Conservation (phyloP, 2,888 invertebrate genomes). For the Leptopterna dolabrata region DNA sequence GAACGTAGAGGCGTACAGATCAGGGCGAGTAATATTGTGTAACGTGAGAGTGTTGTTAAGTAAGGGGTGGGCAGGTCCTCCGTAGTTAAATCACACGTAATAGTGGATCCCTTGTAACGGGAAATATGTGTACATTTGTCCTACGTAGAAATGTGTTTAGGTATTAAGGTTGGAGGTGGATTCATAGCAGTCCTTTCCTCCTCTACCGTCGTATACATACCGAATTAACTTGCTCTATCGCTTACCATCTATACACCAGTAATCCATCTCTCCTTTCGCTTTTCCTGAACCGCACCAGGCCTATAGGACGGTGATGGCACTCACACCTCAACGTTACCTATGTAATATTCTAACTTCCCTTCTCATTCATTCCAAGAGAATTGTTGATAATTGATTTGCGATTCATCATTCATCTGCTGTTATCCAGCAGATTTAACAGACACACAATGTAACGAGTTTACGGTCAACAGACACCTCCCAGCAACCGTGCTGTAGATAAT, state of each 20-base stretch:
- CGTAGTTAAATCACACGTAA: slow-evolving; percentile 55
- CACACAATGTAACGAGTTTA: too few relatives aligned
- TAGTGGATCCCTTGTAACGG: slow-evolving; percentile 54
- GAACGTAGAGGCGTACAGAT: slow-evolving; percentile 45
- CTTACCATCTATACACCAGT: slow-evolving; percentile 38
- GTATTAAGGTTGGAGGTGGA: slow-evolving; percentile 50
- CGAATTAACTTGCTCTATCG: slow-evolving; percentile 52
- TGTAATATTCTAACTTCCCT: too few relatives aligned
- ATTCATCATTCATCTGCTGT: too few relatives aligned
- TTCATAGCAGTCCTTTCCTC: slow-evolving; percentile 49
- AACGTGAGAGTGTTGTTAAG: slow-evolving; percentile 53
- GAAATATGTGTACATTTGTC: slow-evolving; percentile 56
- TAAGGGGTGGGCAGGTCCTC: slow-evolving; percentile 45
- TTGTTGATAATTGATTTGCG: too few relatives aligned
- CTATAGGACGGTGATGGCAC: background rate
- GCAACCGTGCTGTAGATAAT: too few relatives aligned
- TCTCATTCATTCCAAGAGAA: too few relatives aligned
- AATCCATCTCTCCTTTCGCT: background rate
- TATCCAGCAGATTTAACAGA: too few relatives aligned
- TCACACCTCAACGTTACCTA: too few relatives aligned
- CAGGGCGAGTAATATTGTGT: slow-evolving; percentile 51
- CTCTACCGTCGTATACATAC: slow-evolving; percentile 45
- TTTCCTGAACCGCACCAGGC: background rate
- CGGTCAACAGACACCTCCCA: too few relatives aligned
- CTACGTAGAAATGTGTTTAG: slow-evolving; percentile 52